These are phyloP conservation scores for Heloderma charlesbogerti DNA, from an alignment of 2,113 vertebrate genomes.

Conservation along the genomic window DNA sequence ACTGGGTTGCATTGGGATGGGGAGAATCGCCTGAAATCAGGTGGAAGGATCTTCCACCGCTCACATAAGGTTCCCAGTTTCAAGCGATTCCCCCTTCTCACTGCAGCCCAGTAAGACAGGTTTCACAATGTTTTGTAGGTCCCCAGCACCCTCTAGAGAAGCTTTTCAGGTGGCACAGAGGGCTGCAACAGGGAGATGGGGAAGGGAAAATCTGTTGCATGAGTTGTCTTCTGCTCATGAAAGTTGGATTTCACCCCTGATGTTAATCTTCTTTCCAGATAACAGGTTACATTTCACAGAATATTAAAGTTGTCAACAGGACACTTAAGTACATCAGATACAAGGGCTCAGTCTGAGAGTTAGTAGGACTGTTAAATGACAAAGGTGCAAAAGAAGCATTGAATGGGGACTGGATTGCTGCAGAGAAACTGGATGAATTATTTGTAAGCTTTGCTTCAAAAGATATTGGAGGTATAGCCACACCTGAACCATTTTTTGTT, in stretches of 20 bases:
- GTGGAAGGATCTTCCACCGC: neutral
- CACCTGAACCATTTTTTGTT: neutral
- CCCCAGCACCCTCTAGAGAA: too few relatives aligned
- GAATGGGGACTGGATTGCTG: neutral
- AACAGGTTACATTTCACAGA: slow-evolving; percentile 8
- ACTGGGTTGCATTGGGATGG: neutral
- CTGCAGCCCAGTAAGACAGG: neutral
- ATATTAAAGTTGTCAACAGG: neutral
- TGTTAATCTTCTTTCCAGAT: neutral
- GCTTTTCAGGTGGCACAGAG: too few relatives aligned
- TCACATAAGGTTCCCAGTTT: neutral
- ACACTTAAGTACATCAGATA: neutral
- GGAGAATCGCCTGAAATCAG: neutral
- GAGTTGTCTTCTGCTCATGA: too few relatives aligned
- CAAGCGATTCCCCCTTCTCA: neutral
- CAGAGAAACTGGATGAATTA: neutral
- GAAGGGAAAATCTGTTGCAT: too few relatives aligned
- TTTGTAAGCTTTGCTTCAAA: neutral
- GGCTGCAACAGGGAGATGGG: neutral
- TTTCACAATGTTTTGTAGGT: neutral
- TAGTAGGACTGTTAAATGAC: neutral
- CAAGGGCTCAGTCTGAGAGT: neutral
- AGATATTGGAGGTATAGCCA: neutral
- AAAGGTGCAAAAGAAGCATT: neutral
- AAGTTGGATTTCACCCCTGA: neutral